A percentile compares a stretch with the other conserved stretches of the same genome.
phyloP scores from a whole-genome alignment of 2,888 invertebrate genomes.

The Nematopogon swammerdamellus region DNA sequence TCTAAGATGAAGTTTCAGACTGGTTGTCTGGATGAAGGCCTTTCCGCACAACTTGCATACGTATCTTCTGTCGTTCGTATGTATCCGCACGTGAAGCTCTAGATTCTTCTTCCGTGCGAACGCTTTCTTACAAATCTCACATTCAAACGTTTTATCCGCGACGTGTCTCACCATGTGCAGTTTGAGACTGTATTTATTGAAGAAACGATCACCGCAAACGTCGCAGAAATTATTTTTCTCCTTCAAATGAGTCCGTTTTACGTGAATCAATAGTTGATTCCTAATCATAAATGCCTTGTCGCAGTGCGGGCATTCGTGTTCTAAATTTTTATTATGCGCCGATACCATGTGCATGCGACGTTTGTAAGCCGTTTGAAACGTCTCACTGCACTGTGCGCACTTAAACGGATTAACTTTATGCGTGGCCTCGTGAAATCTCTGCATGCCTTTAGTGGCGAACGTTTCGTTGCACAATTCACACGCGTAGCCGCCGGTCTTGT shows the following conservation, averaged over 20 bases:
- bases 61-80: constrained; percentile 53
- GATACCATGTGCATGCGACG: constrained; percentile 31
- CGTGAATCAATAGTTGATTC: constrained; percentile 26
- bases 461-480: constrained; percentile 41
- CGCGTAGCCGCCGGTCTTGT: constrained; percentile 46
- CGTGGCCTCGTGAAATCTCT: not conserved
- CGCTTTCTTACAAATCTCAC: constrained; percentile 53
- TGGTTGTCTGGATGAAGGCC: constrained; percentile 56
- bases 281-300: constrained; percentile 24
- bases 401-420: constrained; percentile 47
- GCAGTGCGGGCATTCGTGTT: constrained; percentile 32
- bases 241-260: constrained; percentile 31
- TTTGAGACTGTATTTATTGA: constrained; percentile 39
- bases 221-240: constrained; percentile 29
- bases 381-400: constrained; percentile 40
- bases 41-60: constrained; percentile 50
- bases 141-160: constrained; percentile 52
- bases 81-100: constrained; percentile 51
- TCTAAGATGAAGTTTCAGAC: constrained; percentile 52
- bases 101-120: constrained; percentile 57
- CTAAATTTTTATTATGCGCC: constrained; percentile 29
- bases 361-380: constrained; percentile 38
- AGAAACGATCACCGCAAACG: constrained; percentile 35
- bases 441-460: constrained; percentile 27
- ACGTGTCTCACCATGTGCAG: constrained; percentile 55